Evolutionary conservation across 92 coral and sea anemone species (phyloP).

Genomic region (Porites cylindrica): DNA sequence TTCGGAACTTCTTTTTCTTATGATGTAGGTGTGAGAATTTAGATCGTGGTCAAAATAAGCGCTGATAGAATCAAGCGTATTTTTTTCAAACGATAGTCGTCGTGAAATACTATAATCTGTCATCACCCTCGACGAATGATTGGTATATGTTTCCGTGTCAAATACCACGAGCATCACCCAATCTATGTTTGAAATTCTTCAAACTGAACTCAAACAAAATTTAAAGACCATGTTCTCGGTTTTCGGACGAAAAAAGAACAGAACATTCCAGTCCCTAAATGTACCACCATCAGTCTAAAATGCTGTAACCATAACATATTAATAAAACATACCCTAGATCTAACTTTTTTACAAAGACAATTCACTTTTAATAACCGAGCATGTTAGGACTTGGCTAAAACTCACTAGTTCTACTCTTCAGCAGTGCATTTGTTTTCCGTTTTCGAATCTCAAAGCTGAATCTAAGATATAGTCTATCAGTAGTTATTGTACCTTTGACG

Average conservation of each 20-base stretch:
- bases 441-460: too few species aligned
- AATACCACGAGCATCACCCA: not conserved
- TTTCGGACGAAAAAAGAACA: not conserved
- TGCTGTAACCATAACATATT: too few species aligned
- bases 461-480: not conserved
- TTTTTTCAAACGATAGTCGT: constrained; percentile 1
- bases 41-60: not conserved
- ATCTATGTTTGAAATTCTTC: not conserved
- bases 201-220: not conserved
- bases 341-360: too few species aligned
- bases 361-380: too few species aligned
- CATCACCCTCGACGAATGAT: not conserved
- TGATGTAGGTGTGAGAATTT: not conserved
- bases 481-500: constrained; percentile 5
- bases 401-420: too few species aligned
- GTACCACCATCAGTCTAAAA: too few species aligned
- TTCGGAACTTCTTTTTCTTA: not conserved
- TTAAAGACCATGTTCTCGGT: not conserved
- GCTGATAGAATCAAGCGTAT: not conserved
- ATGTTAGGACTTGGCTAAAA: too few species aligned
- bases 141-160: not conserved
- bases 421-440: too few species aligned
- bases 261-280: not conserved
- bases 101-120: not conserved
- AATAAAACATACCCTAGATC: too few species aligned